phyloP scores from a whole-genome alignment of 2,113 vertebrate species.

The Cinclus cinclus region DNA sequence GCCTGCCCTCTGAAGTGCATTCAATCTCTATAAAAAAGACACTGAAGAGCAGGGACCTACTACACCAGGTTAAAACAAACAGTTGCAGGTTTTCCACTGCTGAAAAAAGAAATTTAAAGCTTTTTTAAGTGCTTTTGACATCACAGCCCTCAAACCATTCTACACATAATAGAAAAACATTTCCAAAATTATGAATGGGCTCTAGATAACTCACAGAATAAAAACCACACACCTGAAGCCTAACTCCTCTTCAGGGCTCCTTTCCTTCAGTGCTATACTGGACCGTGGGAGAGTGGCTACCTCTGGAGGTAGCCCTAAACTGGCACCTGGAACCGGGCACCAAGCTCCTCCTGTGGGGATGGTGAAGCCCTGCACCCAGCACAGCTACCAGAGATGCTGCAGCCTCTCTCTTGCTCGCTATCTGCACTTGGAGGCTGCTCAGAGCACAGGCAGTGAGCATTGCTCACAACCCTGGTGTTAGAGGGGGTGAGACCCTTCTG shows the following conservation, averaged over 20 bases:
- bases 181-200: neutral
- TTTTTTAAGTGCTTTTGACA: neutral
- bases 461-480: neutral
- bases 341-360: neutral
- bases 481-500: neutral
- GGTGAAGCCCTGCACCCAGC: neutral
- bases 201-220: neutral
- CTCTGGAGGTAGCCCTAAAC: neutral
- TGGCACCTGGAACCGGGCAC: neutral
- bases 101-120: neutral
- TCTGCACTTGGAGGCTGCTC: neutral
- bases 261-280: neutral
- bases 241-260: neutral
- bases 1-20: neutral
- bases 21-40: neutral
- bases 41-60: neutral
- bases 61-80: neutral
- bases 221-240: neutral
- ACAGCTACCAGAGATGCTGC: neutral
- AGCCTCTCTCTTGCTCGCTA: rapidly evolving
- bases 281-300: rapidly evolving
- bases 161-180: neutral
- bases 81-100: neutral
- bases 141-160: neutral
- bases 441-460: neutral